Conservation (phyloP, 92 coral and sea anemone genomes). For the Phenganax subtilis region DNA sequence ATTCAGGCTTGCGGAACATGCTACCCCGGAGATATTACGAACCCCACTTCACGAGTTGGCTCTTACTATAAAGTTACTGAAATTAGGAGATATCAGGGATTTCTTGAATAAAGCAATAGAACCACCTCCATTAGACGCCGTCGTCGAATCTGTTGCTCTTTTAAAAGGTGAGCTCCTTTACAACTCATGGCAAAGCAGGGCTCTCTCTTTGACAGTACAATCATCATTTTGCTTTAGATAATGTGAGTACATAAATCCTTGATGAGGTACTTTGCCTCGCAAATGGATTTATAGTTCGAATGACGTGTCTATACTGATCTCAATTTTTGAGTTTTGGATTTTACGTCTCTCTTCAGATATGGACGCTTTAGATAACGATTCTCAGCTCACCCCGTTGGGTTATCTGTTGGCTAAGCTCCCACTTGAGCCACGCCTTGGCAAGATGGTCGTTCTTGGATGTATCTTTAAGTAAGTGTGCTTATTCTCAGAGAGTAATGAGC, state of each 20-base stretch:
- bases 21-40: slow-evolving; percentile 94
- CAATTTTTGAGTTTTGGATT: not conserved
- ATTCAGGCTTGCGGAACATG: slow-evolving; percentile 86
- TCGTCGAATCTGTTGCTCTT: slow-evolving; percentile 92
- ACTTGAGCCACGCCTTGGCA: slow-evolving; percentile 94
- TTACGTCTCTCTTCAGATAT: slow-evolving; percentile 55
- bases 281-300: not conserved
- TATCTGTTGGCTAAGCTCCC: slow-evolving; percentile 91
- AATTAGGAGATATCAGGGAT: slow-evolving; percentile 86
- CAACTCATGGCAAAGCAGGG: too few species aligned
- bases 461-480: slow-evolving; percentile 67
- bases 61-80: slow-evolving; percentile 79
- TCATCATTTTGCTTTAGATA: too few species aligned
- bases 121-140: slow-evolving; percentile 98
- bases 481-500: not conserved
- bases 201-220: too few species aligned
- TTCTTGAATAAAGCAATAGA: slow-evolving; percentile 95
- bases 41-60: slow-evolving; percentile 98
- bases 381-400: slow-evolving; percentile 91
- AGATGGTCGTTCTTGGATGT: slow-evolving; percentile 93
- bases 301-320: not conserved
- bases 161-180: slow-evolving; percentile 61
- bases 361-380: slow-evolving; percentile 85
- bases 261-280: too few species aligned
- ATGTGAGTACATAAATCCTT: too few species aligned